These are phyloP conservation scores for Sinopyrophorus schimmeli DNA, from an alignment of 2,888 invertebrate genomes.

Conservation along the genomic window DNA sequence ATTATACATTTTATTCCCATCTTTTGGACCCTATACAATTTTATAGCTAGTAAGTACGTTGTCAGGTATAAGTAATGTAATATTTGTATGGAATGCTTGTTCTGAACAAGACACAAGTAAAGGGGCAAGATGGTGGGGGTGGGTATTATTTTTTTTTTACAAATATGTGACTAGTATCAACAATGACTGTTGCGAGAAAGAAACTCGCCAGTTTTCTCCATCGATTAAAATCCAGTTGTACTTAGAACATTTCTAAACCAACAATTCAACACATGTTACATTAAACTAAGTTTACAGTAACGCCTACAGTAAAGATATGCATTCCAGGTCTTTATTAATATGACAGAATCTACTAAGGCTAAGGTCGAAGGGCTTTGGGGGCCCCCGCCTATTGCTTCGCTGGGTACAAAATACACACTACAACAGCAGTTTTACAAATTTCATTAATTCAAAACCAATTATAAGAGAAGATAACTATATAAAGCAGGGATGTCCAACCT, in stretches of 20 bases:
- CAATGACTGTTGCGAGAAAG: conserved; percentile 44
- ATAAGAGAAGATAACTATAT: conserved; percentile 28
- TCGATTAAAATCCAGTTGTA: conserved; percentile 46
- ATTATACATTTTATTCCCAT: conserved; percentile 73
- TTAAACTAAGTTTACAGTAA: conserved; percentile 51
- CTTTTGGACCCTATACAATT: conserved; percentile 75
- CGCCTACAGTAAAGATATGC: conserved; percentile 55
- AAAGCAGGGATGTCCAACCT: no score
- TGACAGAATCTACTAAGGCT: conserved; percentile 55
- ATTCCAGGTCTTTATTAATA: conserved; percentile 53
- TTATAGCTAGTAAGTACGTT: conserved; percentile 64
- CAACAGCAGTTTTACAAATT: conserved; percentile 39
- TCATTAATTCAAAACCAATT: conserved; percentile 34
- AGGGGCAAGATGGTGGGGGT: conserved; percentile 56
- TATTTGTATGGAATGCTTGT: conserved; percentile 58
- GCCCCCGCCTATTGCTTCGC: conserved; percentile 44
- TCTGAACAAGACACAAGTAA: conserved; percentile 51
- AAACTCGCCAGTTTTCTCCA: conserved; percentile 38
- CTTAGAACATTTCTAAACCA: conserved; percentile 53
- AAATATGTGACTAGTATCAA: conserved; percentile 58
- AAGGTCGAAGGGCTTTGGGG: conserved; percentile 41
- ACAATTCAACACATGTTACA: conserved; percentile 55
- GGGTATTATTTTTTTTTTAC: no score
- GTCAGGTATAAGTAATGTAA: conserved; percentile 59
- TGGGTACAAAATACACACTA: conserved; percentile 38